These are phyloP conservation scores for Lamellibrachia satsuma DNA, from an alignment of 2,888 invertebrate species.

Conservation along the genomic window DNA sequence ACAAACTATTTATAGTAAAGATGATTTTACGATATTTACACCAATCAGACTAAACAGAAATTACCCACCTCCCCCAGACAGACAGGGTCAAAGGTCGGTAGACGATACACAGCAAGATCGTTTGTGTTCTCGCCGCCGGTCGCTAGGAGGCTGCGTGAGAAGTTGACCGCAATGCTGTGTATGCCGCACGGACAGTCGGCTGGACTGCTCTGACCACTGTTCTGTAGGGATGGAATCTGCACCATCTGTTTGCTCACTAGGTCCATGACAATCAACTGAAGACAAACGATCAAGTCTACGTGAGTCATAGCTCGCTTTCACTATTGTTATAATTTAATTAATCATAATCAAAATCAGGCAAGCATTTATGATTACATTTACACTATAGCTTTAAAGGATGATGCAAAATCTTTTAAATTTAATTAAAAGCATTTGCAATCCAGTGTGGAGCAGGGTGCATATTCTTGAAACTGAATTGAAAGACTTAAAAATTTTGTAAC, in stretches of 20 bases:
- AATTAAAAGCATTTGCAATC: too few relatives aligned
- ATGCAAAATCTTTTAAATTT: too few relatives aligned
- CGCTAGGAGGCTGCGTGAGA: constrained; percentile 84
- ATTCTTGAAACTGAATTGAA: too few relatives aligned
- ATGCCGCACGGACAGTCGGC: constrained; percentile 78
- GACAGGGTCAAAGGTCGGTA: constrained; percentile 94
- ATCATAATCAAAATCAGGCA: too few relatives aligned
- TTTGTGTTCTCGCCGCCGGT: constrained; percentile 92
- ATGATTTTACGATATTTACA: too few relatives aligned
- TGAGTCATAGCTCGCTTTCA: background rate
- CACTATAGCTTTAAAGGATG: too few relatives aligned
- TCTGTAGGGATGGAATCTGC: constrained; percentile 83
- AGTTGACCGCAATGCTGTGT: constrained; percentile 93
- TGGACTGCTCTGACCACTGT: constrained; percentile 58
- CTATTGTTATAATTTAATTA: too few relatives aligned
- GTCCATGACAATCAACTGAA: constrained; percentile 88
- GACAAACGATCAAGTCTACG: constrained; percentile 37
- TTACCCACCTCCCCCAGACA: constrained; percentile 82
- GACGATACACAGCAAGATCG: constrained; percentile 87
- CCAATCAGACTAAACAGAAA: background rate
- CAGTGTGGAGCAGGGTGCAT: too few relatives aligned
- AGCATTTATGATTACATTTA: too few relatives aligned
- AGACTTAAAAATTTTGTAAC: too few relatives aligned
- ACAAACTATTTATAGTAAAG: background rate
- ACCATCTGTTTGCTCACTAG: constrained; percentile 85